phyloP scores from a whole-genome alignment of 2,888 invertebrate genomes.

The Trachelus troglodyta region DNA sequence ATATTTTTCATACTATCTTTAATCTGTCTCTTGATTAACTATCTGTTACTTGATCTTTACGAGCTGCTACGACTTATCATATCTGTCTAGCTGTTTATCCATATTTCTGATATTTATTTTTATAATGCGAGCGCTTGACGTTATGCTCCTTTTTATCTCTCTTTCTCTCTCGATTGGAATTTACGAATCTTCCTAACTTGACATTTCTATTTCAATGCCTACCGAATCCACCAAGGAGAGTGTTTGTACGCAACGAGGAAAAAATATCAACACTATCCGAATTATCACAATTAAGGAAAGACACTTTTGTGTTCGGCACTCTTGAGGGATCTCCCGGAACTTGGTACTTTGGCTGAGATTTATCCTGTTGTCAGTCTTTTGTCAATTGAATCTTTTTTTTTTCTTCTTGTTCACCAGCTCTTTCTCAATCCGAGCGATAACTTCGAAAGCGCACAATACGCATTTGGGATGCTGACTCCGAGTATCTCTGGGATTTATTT shows the following conservation, averaged over 20 bases:
- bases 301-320: not conserved
- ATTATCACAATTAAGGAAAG: constrained; percentile 33
- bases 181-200: constrained; percentile 38
- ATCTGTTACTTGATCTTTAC: not conserved
- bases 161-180: not conserved
- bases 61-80: not conserved
- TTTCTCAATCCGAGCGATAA: not conserved
- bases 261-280: constrained; percentile 58
- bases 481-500: not conserved
- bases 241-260: constrained; percentile 59
- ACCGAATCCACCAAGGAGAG: constrained; percentile 52
- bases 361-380: not conserved
- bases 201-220: constrained; percentile 61
- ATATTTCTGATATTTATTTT: not conserved
- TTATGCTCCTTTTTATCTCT: not conserved
- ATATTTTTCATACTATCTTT: not conserved
- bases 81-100: not conserved
- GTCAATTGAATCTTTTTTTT: not conserved
- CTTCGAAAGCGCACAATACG: not conserved
- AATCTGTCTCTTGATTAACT: not conserved
- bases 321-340: not conserved
- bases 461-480: not conserved
- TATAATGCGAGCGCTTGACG: not conserved
- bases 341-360: not conserved
- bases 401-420: not conserved